These are phyloP conservation scores for Amphipyra tragopoginis DNA, from an alignment of 2,888 invertebrate species.

Conservation along the genomic window DNA sequence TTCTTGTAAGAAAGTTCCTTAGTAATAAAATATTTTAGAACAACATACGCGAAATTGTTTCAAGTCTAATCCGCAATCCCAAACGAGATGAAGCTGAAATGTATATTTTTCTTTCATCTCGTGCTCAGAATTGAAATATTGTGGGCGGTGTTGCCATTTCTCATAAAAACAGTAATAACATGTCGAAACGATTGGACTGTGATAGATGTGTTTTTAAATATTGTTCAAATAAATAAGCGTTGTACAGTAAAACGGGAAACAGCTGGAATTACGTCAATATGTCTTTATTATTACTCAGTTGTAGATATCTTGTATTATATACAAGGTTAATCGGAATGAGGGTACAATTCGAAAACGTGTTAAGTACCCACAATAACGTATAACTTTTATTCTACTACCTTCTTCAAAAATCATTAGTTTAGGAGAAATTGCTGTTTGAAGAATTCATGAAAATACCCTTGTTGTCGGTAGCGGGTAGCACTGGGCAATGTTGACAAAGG, in stretches of 20 bases:
- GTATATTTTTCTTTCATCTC: conserved; percentile 40
- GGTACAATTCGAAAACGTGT: too few relatives aligned
- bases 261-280: conserved; percentile 27
- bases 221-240: conserved; percentile 41
- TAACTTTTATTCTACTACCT: too few relatives aligned
- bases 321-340: too few relatives aligned
- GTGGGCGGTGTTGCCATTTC: conserved; percentile 16
- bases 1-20: too few relatives aligned
- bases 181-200: conserved; percentile 28
- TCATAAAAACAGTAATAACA: conserved; percentile 39
- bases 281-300: background rate
- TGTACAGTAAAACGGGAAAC: conserved; percentile 7
- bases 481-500: too few relatives aligned
- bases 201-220: conserved; percentile 49
- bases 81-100: conserved; percentile 4
- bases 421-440: too few relatives aligned
- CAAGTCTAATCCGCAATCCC: background rate
- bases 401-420: too few relatives aligned
- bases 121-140: conserved; percentile 23
- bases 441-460: too few relatives aligned
- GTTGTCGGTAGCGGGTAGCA: too few relatives aligned
- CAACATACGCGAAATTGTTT: background rate
- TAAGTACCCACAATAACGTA: too few relatives aligned
- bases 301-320: too few relatives aligned
- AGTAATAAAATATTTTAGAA: too few relatives aligned